Base-by-base conservation (phyloP, 2,113 vertebrate species). In the Orthonyx spaldingii region DNA sequence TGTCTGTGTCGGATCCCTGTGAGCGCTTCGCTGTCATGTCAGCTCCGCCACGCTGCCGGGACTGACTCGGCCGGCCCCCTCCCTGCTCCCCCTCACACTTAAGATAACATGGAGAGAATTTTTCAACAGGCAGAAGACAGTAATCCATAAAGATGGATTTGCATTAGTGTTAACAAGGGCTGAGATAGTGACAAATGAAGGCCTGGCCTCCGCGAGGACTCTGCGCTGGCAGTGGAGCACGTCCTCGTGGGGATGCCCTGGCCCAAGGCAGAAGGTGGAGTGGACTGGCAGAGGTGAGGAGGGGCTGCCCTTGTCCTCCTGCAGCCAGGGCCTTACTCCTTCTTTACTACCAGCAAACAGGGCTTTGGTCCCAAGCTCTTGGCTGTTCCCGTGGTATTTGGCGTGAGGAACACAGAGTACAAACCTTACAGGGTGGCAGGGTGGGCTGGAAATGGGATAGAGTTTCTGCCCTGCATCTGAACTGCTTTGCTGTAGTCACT, bases 111-210 rank as follows among this genome's bases (percentile, higher is more conserved):
- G 47, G 84, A 92, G 57, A 46, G 88, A 78, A 87, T 71, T 60
- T 87, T 90, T 94, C 76, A 81, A 8, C 92, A 86, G 81, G 13
- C 81, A 7, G 24, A 30, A 78, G 87, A 90, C 2, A 16, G 70
- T 57, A 85, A 94, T 97, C 84, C 89, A 26, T 72, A 50, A 79
- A 64, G 81, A 79, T 64, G 87, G 94, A 91, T 84, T 94, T 79
- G 47, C 78, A 24, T 96, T 79, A 50, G 82, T 27, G 79, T 50
- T 61, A 91, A 87, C 94, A 93, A 87, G 94, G 87, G 61, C 66
- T 0, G 0, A 46, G 84, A 64, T 16, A 1, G 37, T 94, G 95
- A 93, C 39, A 66, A 87, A 91, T 57, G 84, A 76, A 82, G 70
- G 77, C 69, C 30, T 66, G 42, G 84, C 66, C 85, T 72, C 10